A percentile compares a stretch with the other conserved stretches of the same genome.
Evolutionary conservation across 1,140 invertebrate genomes (phyloP).

Genomic region (Scaptomyza graminum): DNA sequence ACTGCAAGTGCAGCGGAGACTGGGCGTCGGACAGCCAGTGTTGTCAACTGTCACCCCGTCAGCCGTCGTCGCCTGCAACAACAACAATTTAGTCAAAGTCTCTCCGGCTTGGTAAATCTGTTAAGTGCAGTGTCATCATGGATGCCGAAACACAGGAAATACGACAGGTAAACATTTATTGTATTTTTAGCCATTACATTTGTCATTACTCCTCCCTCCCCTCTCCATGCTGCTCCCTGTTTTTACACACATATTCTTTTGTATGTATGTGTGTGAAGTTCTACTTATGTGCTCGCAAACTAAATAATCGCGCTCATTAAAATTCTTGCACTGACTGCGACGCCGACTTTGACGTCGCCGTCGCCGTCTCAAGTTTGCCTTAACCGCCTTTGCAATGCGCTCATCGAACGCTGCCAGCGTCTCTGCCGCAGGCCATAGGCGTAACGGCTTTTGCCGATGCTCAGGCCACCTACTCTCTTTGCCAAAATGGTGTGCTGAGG

Average conservation of each 20-base stretch:
- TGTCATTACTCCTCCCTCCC: neutral
- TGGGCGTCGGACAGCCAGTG: conserved; percentile 77
- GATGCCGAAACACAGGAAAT: conserved; percentile 83
- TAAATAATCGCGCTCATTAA: conserved; percentile 74
- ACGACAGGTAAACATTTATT: conserved; percentile 71
- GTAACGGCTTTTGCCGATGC: conserved; percentile 29
- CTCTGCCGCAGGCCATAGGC: conserved; percentile 33
- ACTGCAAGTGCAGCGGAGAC: conserved; percentile 69
- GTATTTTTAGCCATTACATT: conserved; percentile 45
- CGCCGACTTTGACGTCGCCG: conserved; percentile 22
- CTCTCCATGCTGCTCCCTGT: neutral
- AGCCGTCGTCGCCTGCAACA: conserved; percentile 20
- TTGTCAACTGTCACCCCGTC: conserved; percentile 52
- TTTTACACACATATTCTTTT: conserved; percentile 15
- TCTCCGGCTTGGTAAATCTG: conserved; percentile 10
- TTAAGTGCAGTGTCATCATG: conserved; percentile 59
- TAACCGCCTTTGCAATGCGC: conserved; percentile 60
- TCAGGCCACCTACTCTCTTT: conserved; percentile 76
- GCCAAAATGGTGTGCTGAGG: conserved; percentile 80
- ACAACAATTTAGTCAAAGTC: conserved; percentile 41
- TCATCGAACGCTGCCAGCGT: conserved; percentile 49
- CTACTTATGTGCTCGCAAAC: conserved; percentile 37
- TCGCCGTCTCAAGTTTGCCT: conserved; percentile 28
- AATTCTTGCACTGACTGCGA: conserved; percentile 63
- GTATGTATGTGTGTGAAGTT: conserved; percentile 3